These are phyloP conservation scores for Ferrisia virgata DNA, from an alignment of 2,888 invertebrate genomes.

Conservation along the genomic window DNA sequence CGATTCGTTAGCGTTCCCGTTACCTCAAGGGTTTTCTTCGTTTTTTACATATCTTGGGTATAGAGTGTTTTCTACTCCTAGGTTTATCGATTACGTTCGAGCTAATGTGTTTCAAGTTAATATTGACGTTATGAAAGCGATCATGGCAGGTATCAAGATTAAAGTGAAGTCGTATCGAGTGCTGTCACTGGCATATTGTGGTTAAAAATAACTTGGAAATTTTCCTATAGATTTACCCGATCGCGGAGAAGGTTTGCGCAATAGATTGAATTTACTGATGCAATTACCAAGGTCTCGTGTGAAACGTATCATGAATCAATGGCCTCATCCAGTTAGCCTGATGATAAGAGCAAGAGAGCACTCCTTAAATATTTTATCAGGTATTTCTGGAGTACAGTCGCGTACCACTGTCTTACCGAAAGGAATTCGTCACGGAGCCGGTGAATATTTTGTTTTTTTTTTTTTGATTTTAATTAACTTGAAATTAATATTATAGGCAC, in stretches of 20 bases:
- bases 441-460: neutral
- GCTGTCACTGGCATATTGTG: neutral
- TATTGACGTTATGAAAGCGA: constrained; percentile 81
- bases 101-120: constrained; percentile 79
- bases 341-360: constrained; percentile 78
- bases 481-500: neutral
- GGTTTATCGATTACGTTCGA: constrained; percentile 80
- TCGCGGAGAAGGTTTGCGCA: constrained; percentile 61
- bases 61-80: constrained; percentile 69
- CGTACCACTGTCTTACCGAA: neutral
- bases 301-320: constrained; percentile 71
- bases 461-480: neutral
- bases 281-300: constrained; percentile 74
- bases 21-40: constrained; percentile 83
- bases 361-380: constrained; percentile 71
- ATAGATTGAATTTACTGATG: constrained; percentile 71
- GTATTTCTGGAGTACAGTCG: constrained; percentile 23
- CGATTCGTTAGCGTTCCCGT: constrained; percentile 74
- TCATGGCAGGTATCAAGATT: constrained; percentile 67
- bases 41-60: constrained; percentile 86
- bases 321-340: constrained; percentile 73
- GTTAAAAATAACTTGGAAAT: neutral
- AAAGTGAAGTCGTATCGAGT: neutral
- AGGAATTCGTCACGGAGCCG: constrained; percentile 36
- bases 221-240: constrained; percentile 57